Base-by-base conservation (phyloP, 2,888 invertebrate genomes). In the Tethea ocularis region DNA sequence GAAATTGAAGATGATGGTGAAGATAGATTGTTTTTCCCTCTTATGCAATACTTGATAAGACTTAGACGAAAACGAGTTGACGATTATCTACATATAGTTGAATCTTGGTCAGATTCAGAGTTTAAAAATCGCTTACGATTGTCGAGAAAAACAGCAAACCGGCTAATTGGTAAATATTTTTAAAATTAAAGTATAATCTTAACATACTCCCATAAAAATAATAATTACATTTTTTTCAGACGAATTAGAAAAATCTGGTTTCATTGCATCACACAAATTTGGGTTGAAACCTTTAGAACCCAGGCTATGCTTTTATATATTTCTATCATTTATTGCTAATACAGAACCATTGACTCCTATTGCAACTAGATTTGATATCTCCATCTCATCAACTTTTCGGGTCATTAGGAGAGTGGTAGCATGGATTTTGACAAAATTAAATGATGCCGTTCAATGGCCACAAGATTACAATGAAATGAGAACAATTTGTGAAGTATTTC, bases 381-480 rank as follows among this genome's bases (percentile, higher is more conserved):
- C 87, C 7, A 83, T 87, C 63, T 88, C 87, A 51, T 88, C 87
- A 60, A 84, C 87, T 57, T 88, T 87, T 69, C 68, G 87, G 67
- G 87, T 88, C 4, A 82, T 88, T 60, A 71, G 87, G 41, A 78
- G 84, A 78, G 85, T 88, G 13, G 78, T 86, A 46, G 79, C 87
- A 59, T 88, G 87, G 87, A 75, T 88, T 59, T 65, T 88, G 57
- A 86, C 86, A 24, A 87, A 86, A 75, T 62, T 88, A 55, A 78
- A 88, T 77, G 79, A 80, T 59, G 81, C 77, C 56, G 77, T 88
- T 22, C 86, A 80, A 66, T 88, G 88, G 88, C 87, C 88, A 26
- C 76, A 79, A 64, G 72, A 75, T 38, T 78, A 75, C 61, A 71
- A 72, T 67, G 82, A 85, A 57, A 76, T 85, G 8, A 79, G 61